A percentile compares a stretch with the other conserved stretches of the same genome.
Evolutionary conservation across 1,140 invertebrate genomes (phyloP).

Genomic region (Condylostylus longicornis): DNA sequence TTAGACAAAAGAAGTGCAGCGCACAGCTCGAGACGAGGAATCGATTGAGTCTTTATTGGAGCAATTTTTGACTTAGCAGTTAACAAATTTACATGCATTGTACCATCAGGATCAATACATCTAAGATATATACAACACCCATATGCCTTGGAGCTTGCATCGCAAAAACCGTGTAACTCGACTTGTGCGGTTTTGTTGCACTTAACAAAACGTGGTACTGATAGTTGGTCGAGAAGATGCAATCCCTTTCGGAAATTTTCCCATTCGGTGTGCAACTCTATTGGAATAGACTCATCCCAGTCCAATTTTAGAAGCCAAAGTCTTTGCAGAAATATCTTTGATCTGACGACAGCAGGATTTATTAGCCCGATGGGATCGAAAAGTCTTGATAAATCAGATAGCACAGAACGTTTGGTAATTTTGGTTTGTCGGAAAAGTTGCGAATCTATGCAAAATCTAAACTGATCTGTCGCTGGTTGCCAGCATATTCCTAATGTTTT

Average conservation of each 20-base stretch:
- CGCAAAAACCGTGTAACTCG: constrained; percentile 1
- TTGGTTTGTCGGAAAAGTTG: no score
- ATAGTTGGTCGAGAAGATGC: background rate
- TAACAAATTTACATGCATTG: background rate
- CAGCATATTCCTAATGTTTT: no score
- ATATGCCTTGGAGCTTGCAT: background rate
- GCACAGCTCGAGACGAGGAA: no score
- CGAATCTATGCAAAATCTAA: no score
- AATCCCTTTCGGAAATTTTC: constrained; percentile 9
- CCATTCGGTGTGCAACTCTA: constrained; percentile 9
- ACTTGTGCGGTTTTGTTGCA: background rate
- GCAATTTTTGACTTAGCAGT: constrained; percentile 1
- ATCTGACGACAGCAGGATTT: constrained; percentile 12
- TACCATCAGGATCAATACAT: background rate
- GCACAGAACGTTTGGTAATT: no score
- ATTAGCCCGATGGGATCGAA: no score
- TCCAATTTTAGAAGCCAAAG: constrained; percentile 16
- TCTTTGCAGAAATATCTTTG: constrained; percentile 18
- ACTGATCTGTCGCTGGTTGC: no score
- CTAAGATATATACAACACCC: background rate
- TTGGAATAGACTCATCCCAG: constrained; percentile 28
- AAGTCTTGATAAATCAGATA: no score
- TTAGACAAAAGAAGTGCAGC: no score
- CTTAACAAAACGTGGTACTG: background rate
- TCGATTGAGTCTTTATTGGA: background rate